A percentile compares a stretch with the other conserved stretches of the same genome.
Conservation (phyloP, 2,888 invertebrate genomes). For the Papilio gigon region DNA sequence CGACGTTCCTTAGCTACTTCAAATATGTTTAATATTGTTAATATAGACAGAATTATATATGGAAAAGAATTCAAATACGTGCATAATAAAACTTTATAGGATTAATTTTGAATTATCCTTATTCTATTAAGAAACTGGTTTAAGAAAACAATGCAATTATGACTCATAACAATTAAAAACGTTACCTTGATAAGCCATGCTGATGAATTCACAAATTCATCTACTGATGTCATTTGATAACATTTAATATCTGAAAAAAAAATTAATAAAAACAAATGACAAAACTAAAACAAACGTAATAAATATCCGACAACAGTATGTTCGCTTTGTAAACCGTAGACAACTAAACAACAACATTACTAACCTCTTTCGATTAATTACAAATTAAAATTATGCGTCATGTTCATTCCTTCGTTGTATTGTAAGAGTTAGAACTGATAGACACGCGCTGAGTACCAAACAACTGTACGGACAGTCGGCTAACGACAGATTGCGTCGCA, state of each 20-base stretch:
- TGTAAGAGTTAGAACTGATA: not conserved
- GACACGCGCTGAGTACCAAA: not conserved
- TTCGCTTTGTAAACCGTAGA: conserved; percentile 23
- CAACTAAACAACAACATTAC: conserved; percentile 50
- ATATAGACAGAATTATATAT: no score
- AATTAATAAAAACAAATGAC: conserved; percentile 2
- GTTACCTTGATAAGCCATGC: conserved; percentile 80
- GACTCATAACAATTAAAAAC: conserved; percentile 4
- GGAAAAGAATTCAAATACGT: not conserved
- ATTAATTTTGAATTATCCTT: not conserved
- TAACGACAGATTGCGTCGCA: conserved; percentile 61
- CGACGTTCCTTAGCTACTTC: not conserved
- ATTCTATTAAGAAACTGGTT: no score
- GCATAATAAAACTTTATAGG: not conserved
- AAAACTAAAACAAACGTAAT: conserved; percentile 18
- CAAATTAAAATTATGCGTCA: conserved; percentile 52
- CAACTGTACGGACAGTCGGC: conserved; percentile 39
- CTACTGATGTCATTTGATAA: conserved; percentile 71
- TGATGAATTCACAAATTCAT: conserved; percentile 78
- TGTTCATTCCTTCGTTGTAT: conserved; percentile 51
- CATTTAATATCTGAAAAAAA: conserved; percentile 59
- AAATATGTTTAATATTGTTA: no score
- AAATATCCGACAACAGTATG: conserved; percentile 16
- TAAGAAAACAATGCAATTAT: conserved; percentile 9
- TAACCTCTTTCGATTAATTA: conserved; percentile 60